phyloP scores from a whole-genome alignment of 2,888 invertebrate species.

The Nephrocerus scutellatus region DNA sequence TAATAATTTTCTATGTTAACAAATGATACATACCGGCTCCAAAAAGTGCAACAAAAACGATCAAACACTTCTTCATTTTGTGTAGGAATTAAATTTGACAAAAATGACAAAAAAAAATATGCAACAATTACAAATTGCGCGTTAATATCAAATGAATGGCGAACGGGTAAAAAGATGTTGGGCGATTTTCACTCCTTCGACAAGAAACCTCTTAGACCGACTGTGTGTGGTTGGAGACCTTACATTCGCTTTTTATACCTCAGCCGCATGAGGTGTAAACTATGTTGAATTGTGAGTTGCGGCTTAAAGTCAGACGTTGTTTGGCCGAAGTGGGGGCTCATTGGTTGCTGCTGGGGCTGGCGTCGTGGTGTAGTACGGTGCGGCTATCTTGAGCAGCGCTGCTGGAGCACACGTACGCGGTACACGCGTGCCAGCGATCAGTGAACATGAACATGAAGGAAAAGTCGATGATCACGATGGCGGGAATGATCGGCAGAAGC shows the following conservation, averaged over 20 bases:
- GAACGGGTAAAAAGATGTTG: too few relatives aligned
- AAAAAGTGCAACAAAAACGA: slow-evolving; percentile 57
- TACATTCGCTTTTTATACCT: slow-evolving; percentile 50
- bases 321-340: slow-evolving; percentile 23
- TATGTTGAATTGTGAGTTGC: slow-evolving; percentile 25
- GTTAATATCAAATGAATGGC: slow-evolving; percentile 7
- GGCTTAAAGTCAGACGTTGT: slow-evolving; percentile 18
- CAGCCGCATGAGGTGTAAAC: slow-evolving; percentile 32
- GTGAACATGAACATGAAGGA: too few relatives aligned
- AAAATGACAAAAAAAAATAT: slow-evolving; percentile 16
- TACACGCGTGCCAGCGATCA: too few relatives aligned
- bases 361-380: slow-evolving; percentile 29
- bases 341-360: slow-evolving; percentile 11
- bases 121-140: slow-evolving; percentile 8
- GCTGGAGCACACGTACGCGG: too few relatives aligned
- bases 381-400: slow-evolving; percentile 8
- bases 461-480: too few relatives aligned
- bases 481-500: too few relatives aligned
- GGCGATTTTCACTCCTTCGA: too few relatives aligned
- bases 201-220: slow-evolving; percentile 46
- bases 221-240: slow-evolving; percentile 48
- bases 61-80: slow-evolving; percentile 47
- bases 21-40: slow-evolving; percentile 60
- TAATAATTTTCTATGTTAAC: slow-evolving; percentile 18
- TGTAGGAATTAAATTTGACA: too few relatives aligned